Evolutionary conservation across 2,888 invertebrate genomes (phyloP).

Genomic region (Junonia oenone): DNA sequence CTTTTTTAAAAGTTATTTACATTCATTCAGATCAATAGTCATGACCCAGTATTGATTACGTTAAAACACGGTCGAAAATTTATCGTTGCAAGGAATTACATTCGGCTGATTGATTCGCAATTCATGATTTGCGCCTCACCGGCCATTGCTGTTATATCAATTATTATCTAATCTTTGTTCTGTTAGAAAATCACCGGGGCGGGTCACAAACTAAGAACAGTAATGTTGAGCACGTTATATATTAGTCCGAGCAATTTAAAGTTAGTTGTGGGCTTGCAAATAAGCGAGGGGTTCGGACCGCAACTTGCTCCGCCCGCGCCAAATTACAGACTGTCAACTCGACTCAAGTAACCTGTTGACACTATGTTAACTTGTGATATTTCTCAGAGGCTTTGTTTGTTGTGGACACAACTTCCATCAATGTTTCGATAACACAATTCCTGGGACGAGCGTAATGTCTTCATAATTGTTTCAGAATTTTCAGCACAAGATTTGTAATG

Average conservation of each 20-base stretch:
- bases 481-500: too few relatives aligned
- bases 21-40: background rate
- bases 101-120: background rate
- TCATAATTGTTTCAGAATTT: background rate
- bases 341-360: conserved; percentile 76
- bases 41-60: background rate
- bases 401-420: conserved; percentile 49
- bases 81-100: background rate
- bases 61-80: background rate
- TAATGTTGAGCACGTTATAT: conserved; percentile 54
- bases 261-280: conserved; percentile 64
- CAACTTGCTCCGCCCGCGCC: conserved; percentile 58
- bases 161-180: conserved; percentile 28
- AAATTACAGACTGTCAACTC: conserved; percentile 72
- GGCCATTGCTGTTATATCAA: conserved; percentile 27
- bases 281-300: conserved; percentile 57
- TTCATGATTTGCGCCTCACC: background rate
- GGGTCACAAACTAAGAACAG: conserved; percentile 48
- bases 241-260: conserved; percentile 65
- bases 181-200: conserved; percentile 44
- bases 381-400: conserved; percentile 49
- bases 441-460: background rate
- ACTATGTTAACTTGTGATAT: conserved; percentile 53
- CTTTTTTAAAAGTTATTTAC: background rate
- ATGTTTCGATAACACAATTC: conserved; percentile 16